Percentiles rank a stretch among this genome's conserved stretches.
Conservation (phyloP, 1,140 invertebrate genomes). For the Asbolus verrucosus region DNA sequence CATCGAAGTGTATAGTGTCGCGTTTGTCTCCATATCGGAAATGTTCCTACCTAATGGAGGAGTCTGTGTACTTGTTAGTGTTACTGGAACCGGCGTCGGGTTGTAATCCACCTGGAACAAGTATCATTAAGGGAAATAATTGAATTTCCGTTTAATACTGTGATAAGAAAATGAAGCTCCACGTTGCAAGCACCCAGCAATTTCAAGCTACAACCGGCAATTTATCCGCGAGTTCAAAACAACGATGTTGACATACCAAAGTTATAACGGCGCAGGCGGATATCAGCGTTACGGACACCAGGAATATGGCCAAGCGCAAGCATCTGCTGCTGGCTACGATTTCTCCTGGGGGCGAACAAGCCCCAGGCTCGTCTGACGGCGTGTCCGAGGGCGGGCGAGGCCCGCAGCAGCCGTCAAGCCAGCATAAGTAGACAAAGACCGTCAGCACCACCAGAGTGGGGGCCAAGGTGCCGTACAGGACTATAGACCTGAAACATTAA, state of each 20-base stretch:
- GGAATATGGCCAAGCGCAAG: conserved; percentile 75
- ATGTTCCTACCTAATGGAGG: neutral
- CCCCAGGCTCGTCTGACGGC: conserved; percentile 65
- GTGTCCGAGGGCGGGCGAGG: conserved; percentile 63
- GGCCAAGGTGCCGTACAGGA: conserved; percentile 73
- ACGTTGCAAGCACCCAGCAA: neutral
- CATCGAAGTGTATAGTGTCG: neutral
- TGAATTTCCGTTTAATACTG: neutral
- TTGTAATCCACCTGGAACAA: conserved; percentile 61
- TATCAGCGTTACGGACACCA: conserved; percentile 75
- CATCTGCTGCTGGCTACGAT: conserved; percentile 75
- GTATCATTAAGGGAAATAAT: neutral
- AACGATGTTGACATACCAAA: conserved; percentile 73
- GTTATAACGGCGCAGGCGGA: conserved; percentile 77
- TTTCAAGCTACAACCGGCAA: conserved; percentile 1
- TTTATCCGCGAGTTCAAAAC: conserved; percentile 2
- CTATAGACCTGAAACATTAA: conserved; percentile 69
- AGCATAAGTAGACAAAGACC: conserved; percentile 73
- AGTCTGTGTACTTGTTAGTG: neutral
- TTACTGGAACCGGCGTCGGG: conserved; percentile 46
- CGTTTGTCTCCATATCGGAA: conserved; percentile 15
- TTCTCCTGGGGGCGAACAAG: conserved; percentile 69
- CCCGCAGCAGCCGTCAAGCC: conserved; percentile 67
- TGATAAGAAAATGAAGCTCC: neutral
- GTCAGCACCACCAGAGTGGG: conserved; percentile 74